Conservation (phyloP, 2,888 invertebrate genomes). For the Nephrocerus scutellatus region DNA sequence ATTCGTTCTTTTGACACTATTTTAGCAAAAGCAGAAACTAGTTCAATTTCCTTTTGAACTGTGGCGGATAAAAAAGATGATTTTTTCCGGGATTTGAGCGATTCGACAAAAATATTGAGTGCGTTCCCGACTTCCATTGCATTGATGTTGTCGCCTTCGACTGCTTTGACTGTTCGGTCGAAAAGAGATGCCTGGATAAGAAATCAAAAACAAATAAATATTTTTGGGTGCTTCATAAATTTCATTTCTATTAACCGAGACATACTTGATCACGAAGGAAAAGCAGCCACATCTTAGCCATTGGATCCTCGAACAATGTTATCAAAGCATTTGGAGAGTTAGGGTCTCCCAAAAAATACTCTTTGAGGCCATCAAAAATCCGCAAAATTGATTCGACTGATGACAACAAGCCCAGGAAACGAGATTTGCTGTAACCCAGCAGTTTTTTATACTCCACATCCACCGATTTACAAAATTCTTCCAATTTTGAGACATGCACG, state of each 20-base stretch:
- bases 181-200: no score
- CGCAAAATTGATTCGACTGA: constrained; percentile 5
- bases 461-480: background rate
- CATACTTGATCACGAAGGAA: background rate
- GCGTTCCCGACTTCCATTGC: constrained; percentile 8
- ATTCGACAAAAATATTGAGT: constrained; percentile 4
- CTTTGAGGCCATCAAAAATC: background rate
- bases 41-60: background rate
- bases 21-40: background rate
- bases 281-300: background rate
- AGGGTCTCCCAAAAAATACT: background rate
- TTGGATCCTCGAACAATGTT: background rate
- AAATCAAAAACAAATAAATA: constrained; percentile 2
- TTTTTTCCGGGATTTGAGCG: constrained; percentile 4
- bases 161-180: constrained; percentile 2
- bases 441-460: background rate
- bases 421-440: constrained; percentile 1
- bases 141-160: constrained; percentile 1
- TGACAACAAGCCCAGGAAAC: background rate
- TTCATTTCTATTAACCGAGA: no score
- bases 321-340: background rate
- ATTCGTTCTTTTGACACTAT: constrained; percentile 1
- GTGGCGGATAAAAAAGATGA: background rate
- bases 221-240: constrained; percentile 3
- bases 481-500: background rate